These are phyloP conservation scores for Diarsia mendica DNA, from an alignment of 2,888 invertebrate species.

Conservation along the genomic window DNA sequence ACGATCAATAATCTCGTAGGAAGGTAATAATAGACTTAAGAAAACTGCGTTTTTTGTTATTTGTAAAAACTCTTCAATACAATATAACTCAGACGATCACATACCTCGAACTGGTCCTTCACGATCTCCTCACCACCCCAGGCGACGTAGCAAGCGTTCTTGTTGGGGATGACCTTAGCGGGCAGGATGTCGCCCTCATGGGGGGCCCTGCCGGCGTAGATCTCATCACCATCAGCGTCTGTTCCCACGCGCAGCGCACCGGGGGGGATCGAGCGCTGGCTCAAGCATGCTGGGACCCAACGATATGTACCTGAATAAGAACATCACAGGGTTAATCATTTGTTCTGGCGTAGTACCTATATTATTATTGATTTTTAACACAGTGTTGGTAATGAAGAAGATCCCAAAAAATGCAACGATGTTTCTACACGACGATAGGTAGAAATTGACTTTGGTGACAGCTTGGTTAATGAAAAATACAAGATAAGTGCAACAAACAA, in stretches of 20 bases:
- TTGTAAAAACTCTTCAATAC: constrained; percentile 2
- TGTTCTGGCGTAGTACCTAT: background rate
- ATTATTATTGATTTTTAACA: background rate
- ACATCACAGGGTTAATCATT: constrained; percentile 1
- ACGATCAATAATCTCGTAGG: background rate
- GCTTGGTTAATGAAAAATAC: background rate
- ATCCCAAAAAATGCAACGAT: constrained; percentile 19
- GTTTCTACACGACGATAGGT: background rate
- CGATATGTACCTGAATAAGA: constrained; percentile 84
- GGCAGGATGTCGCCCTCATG: constrained; percentile 92
- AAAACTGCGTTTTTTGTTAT: constrained; percentile 5
- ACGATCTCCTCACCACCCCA: constrained; percentile 91
- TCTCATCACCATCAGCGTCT: constrained; percentile 93
- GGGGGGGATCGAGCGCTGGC: constrained; percentile 87
- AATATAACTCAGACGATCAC: constrained; percentile 20
- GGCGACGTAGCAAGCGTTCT: constrained; percentile 91
- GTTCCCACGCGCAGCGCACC: constrained; percentile 90
- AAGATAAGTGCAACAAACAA: constrained; percentile 3
- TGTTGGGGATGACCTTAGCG: constrained; percentile 92
- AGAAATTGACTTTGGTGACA: background rate
- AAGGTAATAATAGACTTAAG: background rate
- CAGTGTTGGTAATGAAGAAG: background rate
- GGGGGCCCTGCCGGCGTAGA: constrained; percentile 93
- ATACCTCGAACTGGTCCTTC: constrained; percentile 92
- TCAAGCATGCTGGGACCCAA: constrained; percentile 88